Evolutionary conservation across 2,113 vertebrate genomes (phyloP).

Genomic region (Pipra filicauda): DNA sequence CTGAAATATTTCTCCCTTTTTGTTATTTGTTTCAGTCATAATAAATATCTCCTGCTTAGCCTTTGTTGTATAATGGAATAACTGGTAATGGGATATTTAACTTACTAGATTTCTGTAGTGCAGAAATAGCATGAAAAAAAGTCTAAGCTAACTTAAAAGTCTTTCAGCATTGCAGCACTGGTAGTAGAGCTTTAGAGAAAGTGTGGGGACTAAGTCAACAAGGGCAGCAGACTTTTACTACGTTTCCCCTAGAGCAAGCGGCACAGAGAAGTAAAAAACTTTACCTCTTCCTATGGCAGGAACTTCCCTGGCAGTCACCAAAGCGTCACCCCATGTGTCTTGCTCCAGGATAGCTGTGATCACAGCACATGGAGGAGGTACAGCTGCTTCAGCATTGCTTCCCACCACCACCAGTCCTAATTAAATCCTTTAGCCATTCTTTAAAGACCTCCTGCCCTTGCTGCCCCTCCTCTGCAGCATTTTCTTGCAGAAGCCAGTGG

Average conservation of each 20-base stretch:
- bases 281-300: too few species aligned
- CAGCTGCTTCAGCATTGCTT: neutral
- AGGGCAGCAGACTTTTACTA: neutral
- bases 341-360: neutral
- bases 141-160: neutral
- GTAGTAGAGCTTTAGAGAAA: neutral
- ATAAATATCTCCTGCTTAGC: neutral
- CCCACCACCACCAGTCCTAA: neutral
- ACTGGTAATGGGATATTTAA: neutral
- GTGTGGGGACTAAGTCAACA: neutral
- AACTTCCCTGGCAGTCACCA: neutral
- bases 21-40: neutral
- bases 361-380: neutral
- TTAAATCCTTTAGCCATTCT: neutral
- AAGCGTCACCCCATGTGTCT: accelerated
- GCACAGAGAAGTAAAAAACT: neutral
- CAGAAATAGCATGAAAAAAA: neutral
- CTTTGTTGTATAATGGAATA: neutral
- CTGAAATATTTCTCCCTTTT: neutral
- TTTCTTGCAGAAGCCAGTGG: neutral
- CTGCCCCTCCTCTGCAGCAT: neutral
- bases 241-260: neutral
- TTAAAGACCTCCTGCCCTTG: neutral
- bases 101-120: neutral
- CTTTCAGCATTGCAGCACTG: neutral